phyloP scores from a whole-genome alignment of 2,797 vertebrate genomes.

The Typhlichthys subterraneus region DNA sequence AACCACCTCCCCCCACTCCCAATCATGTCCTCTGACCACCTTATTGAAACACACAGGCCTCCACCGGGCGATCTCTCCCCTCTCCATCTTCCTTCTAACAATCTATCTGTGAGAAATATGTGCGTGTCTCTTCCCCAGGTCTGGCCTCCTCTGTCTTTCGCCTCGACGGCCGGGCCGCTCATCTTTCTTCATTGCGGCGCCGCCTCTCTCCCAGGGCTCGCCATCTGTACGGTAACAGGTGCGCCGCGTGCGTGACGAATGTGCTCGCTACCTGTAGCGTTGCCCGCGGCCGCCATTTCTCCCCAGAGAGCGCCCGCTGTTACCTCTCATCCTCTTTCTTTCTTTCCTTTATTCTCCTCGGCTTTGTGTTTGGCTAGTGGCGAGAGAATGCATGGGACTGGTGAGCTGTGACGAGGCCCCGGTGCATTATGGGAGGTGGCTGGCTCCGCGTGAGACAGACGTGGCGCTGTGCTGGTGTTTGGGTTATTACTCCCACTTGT shows the following conservation, averaged over 20 bases:
- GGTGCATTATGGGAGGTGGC: constrained; percentile 20
- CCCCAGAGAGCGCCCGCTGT: neutral
- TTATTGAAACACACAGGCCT: neutral
- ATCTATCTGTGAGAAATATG: constrained; percentile 44
- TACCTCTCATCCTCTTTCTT: neutral
- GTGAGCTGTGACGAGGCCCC: constrained; percentile 32
- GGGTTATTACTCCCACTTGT: constrained; percentile 77
- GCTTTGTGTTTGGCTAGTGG: constrained; percentile 26
- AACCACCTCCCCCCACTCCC: too few species aligned
- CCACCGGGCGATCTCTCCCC: neutral
- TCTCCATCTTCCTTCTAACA: constrained; percentile 36
- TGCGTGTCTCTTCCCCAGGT: constrained; percentile 39
- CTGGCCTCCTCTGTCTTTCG: constrained; percentile 38
- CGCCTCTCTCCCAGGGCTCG: constrained; percentile 57
- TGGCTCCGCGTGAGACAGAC: constrained; percentile 23
- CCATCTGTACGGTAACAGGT: constrained; percentile 79
- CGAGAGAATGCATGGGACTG: constrained; percentile 21
- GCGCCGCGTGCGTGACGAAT: constrained; percentile 62
- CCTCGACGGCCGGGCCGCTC: constrained; percentile 51
- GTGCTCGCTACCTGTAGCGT: constrained; percentile 74
- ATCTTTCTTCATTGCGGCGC: constrained; percentile 67
- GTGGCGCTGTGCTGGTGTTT: constrained; percentile 45
- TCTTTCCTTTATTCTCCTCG: constrained; percentile 5
- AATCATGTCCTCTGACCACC: neutral
- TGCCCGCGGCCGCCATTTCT: constrained; percentile 52